Percentiles rank a stretch among this genome's conserved stretches.
Conservation (phyloP, 2,888 invertebrate species). For the Macaria liturata region DNA sequence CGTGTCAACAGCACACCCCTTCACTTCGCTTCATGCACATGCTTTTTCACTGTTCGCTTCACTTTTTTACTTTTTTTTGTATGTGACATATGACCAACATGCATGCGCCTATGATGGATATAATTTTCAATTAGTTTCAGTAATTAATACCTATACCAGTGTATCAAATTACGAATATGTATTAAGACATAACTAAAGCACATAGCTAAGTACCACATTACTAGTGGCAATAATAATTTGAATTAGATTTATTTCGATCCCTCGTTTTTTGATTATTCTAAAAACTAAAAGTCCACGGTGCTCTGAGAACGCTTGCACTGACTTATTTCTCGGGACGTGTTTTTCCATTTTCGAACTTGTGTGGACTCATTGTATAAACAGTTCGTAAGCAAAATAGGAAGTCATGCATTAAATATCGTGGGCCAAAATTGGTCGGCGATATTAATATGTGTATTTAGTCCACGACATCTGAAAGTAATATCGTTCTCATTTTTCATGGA, state of each 20-base stretch:
- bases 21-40: conserved; percentile 50
- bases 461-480: conserved; percentile 32
- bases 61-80: background rate
- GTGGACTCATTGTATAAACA: conserved; percentile 7
- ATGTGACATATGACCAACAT: no score
- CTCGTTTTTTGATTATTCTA: background rate
- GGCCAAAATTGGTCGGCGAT: conserved; percentile 15
- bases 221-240: no score
- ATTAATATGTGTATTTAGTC: conserved; percentile 31
- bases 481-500: conserved; percentile 26
- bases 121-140: no score
- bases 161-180: no score
- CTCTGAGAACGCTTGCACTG: background rate
- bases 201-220: no score
- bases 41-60: conserved; percentile 1
- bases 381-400: conserved; percentile 20
- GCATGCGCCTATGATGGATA: no score
- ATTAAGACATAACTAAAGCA: no score
- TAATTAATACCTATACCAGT: no score
- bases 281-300: no score
- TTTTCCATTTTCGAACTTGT: conserved; percentile 1
- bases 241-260: no score
- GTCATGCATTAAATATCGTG: conserved; percentile 28
- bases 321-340: background rate
- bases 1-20: conserved; percentile 72